Percentiles rank a stretch among this genome's conserved stretches.
Conservation (phyloP, 2,888 invertebrate species). For the Idaea dimidiata region DNA sequence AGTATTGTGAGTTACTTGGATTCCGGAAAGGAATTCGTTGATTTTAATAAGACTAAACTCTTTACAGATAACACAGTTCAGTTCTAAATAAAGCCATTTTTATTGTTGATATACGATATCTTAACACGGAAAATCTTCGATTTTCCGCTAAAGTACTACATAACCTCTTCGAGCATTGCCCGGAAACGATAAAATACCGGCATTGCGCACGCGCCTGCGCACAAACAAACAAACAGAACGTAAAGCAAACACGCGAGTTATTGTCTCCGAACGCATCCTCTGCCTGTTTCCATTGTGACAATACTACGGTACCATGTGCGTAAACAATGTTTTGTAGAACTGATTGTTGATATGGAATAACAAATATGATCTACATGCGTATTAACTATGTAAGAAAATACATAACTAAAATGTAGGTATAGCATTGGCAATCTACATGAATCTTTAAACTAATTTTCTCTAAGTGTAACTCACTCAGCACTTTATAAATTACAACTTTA, state of each 20-base stretch:
- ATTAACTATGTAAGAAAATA: not conserved
- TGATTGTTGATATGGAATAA: not conserved
- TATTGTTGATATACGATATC: not conserved
- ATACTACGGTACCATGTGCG: constrained; percentile 19
- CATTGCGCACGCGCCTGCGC: constrained; percentile 52
- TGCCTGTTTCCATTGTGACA: constrained; percentile 40
- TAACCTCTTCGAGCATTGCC: constrained; percentile 22
- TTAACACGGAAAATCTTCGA: too few species aligned
- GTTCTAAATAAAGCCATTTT: too few species aligned
- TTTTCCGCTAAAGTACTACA: not conserved
- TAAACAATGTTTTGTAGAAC: constrained; percentile 17
- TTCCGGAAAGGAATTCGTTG: not conserved
- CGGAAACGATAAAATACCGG: constrained; percentile 54
- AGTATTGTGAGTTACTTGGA: not conserved
- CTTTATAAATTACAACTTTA: too few species aligned
- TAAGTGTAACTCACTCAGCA: too few species aligned
- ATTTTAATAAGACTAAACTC: too few species aligned
- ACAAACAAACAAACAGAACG: constrained; percentile 47
- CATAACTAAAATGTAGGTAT: not conserved
- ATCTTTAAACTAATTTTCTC: too few species aligned
- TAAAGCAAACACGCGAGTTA: constrained; percentile 33
- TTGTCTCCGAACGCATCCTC: constrained; percentile 45
- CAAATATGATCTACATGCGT: not conserved
- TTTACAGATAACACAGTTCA: not conserved
- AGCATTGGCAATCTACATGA: too few species aligned